These are phyloP conservation scores for Pycnonotus jocosus DNA, from an alignment of 2,113 vertebrate species.

Conservation along the genomic window DNA sequence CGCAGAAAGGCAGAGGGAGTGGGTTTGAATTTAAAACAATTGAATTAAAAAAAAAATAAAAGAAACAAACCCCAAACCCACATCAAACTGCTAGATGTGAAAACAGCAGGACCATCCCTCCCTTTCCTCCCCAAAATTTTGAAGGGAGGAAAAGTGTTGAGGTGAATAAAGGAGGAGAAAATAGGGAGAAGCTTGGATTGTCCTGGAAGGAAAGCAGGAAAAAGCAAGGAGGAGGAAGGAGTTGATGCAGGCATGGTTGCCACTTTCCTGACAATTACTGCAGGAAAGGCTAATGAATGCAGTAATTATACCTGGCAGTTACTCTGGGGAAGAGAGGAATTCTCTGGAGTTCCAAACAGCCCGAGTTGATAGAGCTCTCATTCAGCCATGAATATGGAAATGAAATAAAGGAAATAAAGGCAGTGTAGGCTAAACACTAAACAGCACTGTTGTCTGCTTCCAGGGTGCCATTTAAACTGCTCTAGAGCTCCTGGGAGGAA, in stretches of 20 bases:
- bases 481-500: neutral
- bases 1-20: neutral
- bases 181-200: neutral
- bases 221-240: neutral
- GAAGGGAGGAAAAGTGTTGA: neutral
- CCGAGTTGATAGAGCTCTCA: neutral
- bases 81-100: neutral
- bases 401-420: neutral
- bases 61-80: too few relatives aligned
- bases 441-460: neutral
- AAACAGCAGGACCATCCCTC: neutral
- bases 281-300: conserved; percentile 42
- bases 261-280: conserved; percentile 23
- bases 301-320: conserved; percentile 34
- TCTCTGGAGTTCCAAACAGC: neutral
- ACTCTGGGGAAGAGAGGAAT: neutral
- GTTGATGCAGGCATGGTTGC: neutral
- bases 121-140: neutral
- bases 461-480: neutral
- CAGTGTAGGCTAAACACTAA: neutral
- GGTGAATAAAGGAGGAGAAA: neutral
- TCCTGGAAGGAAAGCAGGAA: neutral
- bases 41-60: neutral
- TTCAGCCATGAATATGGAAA: neutral
- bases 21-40: neutral